Evolutionary conservation across 2,113 vertebrate species (phyloP).

Genomic region (Gymnocephalus cernua): DNA sequence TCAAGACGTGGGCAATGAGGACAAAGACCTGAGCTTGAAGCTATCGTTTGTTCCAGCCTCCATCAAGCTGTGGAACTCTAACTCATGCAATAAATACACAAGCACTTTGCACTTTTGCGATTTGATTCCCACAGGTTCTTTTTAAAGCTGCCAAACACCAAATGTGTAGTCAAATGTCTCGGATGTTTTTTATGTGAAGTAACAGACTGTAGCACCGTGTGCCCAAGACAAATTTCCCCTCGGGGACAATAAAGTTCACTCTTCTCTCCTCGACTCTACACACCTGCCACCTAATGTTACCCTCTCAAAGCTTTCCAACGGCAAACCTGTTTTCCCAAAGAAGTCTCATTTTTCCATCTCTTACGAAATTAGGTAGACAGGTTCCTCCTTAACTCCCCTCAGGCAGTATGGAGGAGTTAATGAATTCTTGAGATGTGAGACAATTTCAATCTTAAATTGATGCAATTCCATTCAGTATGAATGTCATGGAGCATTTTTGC

Average conservation of each 20-base stretch:
- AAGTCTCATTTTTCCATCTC: constrained; percentile 27
- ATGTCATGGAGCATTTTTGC: neutral
- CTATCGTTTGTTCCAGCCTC: too few relatives aligned
- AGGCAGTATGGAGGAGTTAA: neutral
- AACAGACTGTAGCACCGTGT: too few relatives aligned
- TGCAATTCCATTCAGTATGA: constrained; percentile 11
- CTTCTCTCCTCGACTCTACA: too few relatives aligned
- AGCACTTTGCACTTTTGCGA: too few relatives aligned
- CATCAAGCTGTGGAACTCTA: too few relatives aligned
- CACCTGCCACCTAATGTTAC: neutral
- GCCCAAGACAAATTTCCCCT: too few relatives aligned
- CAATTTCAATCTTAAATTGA: constrained; percentile 26
- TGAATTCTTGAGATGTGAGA: constrained; percentile 11
- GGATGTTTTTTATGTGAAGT: too few relatives aligned
- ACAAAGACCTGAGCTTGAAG: neutral
- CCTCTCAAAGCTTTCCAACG: constrained; percentile 15
- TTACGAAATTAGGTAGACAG: constrained; percentile 24
- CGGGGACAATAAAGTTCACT: too few relatives aligned
- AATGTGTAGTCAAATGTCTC: too few relatives aligned
- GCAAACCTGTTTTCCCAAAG: constrained; percentile 24
- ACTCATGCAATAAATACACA: too few relatives aligned
- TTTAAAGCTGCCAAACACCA: too few relatives aligned
- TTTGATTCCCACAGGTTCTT: too few relatives aligned
- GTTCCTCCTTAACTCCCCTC: constrained; percentile 29
- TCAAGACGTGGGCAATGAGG: neutral